These are phyloP conservation scores for Diabrotica balteata DNA, from an alignment of 2,888 invertebrate species.

Conservation along the genomic window DNA sequence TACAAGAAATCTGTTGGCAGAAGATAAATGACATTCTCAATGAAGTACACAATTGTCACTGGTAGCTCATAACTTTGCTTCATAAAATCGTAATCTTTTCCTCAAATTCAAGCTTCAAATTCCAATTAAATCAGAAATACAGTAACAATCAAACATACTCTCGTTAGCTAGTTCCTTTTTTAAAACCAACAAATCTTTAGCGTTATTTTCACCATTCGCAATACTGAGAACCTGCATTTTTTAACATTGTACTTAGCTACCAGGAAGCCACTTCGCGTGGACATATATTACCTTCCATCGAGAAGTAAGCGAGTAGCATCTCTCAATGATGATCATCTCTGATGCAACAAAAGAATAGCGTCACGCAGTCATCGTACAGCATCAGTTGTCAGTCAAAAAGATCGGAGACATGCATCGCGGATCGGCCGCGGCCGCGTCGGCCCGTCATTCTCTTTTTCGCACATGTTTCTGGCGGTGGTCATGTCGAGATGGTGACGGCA, in stretches of 20 bases:
- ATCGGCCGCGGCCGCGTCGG: conserved; percentile 42
- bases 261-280: conserved; percentile 28
- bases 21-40: too few relatives aligned
- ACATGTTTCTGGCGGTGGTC: conserved; percentile 55
- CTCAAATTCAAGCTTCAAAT: too few relatives aligned
- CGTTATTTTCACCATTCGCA: too few relatives aligned
- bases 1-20: too few relatives aligned
- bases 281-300: conserved; percentile 19
- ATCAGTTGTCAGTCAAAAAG: conserved; percentile 46
- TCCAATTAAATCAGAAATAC: too few relatives aligned
- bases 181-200: too few relatives aligned
- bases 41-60: too few relatives aligned
- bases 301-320: conserved; percentile 6
- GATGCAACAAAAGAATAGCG: conserved; percentile 27
- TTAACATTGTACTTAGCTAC: conserved; percentile 10
- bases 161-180: too few relatives aligned
- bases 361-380: conserved; percentile 37
- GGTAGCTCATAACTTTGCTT: too few relatives aligned
- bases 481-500: conserved; percentile 58
- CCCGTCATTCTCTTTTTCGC: conserved; percentile 51
- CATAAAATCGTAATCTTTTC: too few relatives aligned
- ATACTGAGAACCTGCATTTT: background rate
- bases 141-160: too few relatives aligned
- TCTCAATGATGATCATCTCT: conserved; percentile 23
- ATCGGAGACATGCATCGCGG: conserved; percentile 41